These are phyloP conservation scores for Temnothorax rugatulus DNA, from an alignment of 2,888 invertebrate species.

Conservation along the genomic window DNA sequence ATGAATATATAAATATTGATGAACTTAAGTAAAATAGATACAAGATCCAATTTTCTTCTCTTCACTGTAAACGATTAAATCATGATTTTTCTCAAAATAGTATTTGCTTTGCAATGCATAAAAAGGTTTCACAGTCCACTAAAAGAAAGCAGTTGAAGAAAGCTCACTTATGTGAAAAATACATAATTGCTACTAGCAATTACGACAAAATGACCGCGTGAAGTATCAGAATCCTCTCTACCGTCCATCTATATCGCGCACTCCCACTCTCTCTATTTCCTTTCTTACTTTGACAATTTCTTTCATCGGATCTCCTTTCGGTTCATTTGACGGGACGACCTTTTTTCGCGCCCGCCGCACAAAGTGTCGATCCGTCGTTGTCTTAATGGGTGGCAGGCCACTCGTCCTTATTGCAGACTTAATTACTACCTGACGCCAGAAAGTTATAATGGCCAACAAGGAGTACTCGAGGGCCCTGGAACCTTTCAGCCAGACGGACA, in stretches of 20 bases:
- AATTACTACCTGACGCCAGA: constrained; percentile 85
- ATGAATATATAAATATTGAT: not conserved
- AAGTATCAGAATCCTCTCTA: constrained; percentile 72
- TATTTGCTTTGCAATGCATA: not conserved
- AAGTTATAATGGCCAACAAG: constrained; percentile 85
- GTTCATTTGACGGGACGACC: constrained; percentile 84
- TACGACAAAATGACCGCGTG: constrained; percentile 82
- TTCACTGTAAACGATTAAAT: not conserved
- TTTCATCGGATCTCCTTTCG: constrained; percentile 84
- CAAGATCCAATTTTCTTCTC: not conserved
- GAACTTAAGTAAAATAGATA: not conserved
- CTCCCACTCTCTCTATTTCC: constrained; percentile 46
- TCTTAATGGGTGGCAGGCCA: constrained; percentile 85
- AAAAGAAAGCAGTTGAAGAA: not conserved
- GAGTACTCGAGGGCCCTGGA: constrained; percentile 75
- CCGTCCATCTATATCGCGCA: constrained; percentile 41
- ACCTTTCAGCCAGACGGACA: constrained; percentile 70
- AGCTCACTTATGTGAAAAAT: constrained; percentile 44
- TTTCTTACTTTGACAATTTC: constrained; percentile 83
- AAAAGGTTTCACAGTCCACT: not conserved
- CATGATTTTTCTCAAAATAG: not conserved
- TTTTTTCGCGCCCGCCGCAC: constrained; percentile 81
- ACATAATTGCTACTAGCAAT: constrained; percentile 82
- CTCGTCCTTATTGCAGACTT: constrained; percentile 86
- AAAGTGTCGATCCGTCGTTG: constrained; percentile 85